Percentiles rank a stretch among this genome's conserved stretches.
Conservation (phyloP, 1,140 invertebrate species). For the Xylocopa sonorina region DNA sequence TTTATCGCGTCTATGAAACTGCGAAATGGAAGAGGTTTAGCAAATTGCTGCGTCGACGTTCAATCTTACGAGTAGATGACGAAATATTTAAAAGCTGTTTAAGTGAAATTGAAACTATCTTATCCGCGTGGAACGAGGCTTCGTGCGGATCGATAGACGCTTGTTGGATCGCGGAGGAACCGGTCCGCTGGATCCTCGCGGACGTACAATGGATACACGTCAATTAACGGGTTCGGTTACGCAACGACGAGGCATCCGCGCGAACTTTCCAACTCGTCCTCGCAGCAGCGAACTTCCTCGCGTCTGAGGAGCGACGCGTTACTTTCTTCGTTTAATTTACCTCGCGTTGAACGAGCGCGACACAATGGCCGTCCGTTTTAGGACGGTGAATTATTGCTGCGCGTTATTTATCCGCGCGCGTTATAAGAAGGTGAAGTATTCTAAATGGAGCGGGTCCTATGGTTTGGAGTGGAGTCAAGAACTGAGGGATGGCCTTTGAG, state of each 20-base stretch:
- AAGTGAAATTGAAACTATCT: too few species aligned
- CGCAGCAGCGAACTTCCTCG: background rate
- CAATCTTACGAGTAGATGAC: too few species aligned
- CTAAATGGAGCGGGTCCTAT: background rate
- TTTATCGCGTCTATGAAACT: too few species aligned
- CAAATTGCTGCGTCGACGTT: too few species aligned
- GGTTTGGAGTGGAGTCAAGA: background rate
- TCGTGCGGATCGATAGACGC: background rate
- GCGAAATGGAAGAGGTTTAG: too few species aligned
- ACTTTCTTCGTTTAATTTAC: background rate
- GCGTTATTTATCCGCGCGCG: background rate
- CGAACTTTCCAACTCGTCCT: background rate
- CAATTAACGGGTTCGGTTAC: conserved; percentile 61
- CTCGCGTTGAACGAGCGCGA: background rate
- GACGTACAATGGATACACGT: conserved; percentile 72
- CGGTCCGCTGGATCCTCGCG: conserved; percentile 44
- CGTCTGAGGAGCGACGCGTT: background rate
- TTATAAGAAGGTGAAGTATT: background rate
- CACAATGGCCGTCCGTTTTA: background rate
- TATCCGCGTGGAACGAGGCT: background rate
- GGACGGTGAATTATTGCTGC: background rate
- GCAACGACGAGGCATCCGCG: background rate
- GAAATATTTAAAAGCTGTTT: too few species aligned
- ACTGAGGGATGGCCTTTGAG: too few species aligned
- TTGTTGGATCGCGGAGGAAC: background rate